These are phyloP conservation scores for Coilia nasus DNA, from an alignment of 2,797 vertebrate genomes.

Conservation along the genomic window DNA sequence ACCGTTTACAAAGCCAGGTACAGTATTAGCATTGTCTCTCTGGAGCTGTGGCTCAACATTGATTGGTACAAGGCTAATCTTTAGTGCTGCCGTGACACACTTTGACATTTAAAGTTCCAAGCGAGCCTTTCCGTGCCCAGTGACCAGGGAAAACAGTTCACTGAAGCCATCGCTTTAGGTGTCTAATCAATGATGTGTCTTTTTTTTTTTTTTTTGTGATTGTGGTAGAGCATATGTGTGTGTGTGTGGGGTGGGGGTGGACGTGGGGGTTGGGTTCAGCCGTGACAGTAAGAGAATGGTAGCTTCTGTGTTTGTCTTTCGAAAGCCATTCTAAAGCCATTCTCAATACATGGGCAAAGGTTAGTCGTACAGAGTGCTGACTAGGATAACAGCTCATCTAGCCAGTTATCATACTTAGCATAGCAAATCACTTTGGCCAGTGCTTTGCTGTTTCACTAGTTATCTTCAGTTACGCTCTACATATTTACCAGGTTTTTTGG, in stretches of 20 bases:
- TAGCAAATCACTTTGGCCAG: neutral
- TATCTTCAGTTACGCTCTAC: neutral
- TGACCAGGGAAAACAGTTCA: slow-evolving; percentile 24
- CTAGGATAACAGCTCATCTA: neutral
- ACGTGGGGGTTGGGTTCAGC: slow-evolving; percentile 16
- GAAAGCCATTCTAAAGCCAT: neutral
- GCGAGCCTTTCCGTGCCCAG: neutral
- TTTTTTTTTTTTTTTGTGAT: neutral
- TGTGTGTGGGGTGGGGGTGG: too few species aligned
- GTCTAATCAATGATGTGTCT: slow-evolving; percentile 17
- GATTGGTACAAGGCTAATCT: slow-evolving; percentile 8
- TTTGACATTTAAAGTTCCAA: slow-evolving; percentile 3
- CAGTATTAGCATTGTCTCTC: neutral
- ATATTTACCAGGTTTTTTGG: neutral
- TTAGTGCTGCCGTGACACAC: slow-evolving; percentile 10
- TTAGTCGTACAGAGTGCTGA: neutral
- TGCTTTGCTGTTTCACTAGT: neutral
- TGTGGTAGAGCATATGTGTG: too few species aligned
- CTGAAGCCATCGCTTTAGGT: slow-evolving; percentile 2
- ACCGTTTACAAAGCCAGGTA: slow-evolving; percentile 10
- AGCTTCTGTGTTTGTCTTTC: neutral
- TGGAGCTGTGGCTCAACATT: neutral
- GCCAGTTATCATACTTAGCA: neutral
- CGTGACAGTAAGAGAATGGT: neutral
- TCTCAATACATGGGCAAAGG: neutral